Percentiles rank a stretch among this genome's conserved stretches.
Evolutionary conservation across 2,888 invertebrate species (phyloP).

Genomic region (Lithophane leautieri): DNA sequence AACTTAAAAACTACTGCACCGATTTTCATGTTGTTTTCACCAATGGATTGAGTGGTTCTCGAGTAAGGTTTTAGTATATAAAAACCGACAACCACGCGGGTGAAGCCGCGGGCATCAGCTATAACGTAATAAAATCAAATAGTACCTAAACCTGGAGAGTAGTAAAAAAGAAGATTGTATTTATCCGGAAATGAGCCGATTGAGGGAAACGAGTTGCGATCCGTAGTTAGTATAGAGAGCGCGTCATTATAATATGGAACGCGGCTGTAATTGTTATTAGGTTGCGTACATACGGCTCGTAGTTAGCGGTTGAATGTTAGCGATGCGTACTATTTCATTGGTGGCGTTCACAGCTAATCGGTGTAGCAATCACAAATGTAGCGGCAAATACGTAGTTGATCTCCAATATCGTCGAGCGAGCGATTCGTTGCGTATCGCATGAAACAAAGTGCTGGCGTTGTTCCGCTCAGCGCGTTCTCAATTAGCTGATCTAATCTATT

Average conservation of each 20-base stretch:
- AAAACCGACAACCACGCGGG: no score
- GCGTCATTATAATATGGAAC: conserved; percentile 49
- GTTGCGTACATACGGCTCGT: conserved; percentile 25
- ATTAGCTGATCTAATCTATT: conserved; percentile 52
- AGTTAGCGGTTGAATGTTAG: conserved; percentile 41
- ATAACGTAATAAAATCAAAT: conserved; percentile 56
- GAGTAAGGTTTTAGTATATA: no score
- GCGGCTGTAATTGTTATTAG: conserved; percentile 40
- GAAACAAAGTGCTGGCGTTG: conserved; percentile 37
- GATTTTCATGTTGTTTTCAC: no score
- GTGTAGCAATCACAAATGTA: conserved; percentile 41
- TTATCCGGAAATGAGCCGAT: conserved; percentile 41
- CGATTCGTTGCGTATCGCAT: conserved; percentile 38
- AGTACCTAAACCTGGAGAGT: conserved; percentile 54
- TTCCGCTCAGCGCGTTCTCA: conserved; percentile 32
- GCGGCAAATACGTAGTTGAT: conserved; percentile 43
- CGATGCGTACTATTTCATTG: conserved; percentile 42
- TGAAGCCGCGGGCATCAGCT: no score
- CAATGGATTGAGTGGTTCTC: no score
- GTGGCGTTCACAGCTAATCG: conserved; percentile 49
- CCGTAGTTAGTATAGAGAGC: conserved; percentile 6
- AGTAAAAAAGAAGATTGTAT: conserved; percentile 48
- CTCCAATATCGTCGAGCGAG: conserved; percentile 20
- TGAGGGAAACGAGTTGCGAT: conserved; percentile 29
- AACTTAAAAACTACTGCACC: no score